Percentiles rank a stretch among this genome's conserved stretches.
Evolutionary conservation across 2,113 vertebrate genomes (phyloP).

Genomic region (Serranochromis macrocephalus): DNA sequence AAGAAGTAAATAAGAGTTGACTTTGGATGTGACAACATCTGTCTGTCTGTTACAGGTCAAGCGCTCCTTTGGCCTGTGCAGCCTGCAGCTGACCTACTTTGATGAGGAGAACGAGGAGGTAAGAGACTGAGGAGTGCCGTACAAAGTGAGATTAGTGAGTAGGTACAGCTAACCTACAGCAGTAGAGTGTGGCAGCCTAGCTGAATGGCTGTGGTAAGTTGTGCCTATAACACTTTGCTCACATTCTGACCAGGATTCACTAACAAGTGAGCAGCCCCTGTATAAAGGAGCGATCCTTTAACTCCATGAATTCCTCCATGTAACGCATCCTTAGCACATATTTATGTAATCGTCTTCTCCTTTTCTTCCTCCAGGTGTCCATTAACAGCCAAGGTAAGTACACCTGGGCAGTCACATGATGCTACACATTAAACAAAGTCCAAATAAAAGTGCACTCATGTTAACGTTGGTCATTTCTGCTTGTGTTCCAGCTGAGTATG

Average conservation of each 20-base stretch:
- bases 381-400: constrained; percentile 69
- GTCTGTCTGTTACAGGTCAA: constrained; percentile 54
- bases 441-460: background rate
- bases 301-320: background rate
- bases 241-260: background rate
- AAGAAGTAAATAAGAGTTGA: background rate
- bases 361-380: constrained; percentile 52
- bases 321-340: background rate
- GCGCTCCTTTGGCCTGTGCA: constrained; percentile 67
- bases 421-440: background rate
- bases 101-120: constrained; percentile 75
- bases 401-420: background rate
- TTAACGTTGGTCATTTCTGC: background rate
- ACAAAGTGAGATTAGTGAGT: background rate
- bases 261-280: background rate
- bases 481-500: constrained; percentile 67
- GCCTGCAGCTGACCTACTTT: constrained; percentile 70
- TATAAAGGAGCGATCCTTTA: background rate
- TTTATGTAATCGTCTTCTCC: background rate
- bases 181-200: background rate
- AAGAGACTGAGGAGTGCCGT: background rate
- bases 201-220: background rate
- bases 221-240: background rate
- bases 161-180: background rate
- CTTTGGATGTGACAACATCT: background rate